These are phyloP conservation scores for Drosophila seguyi DNA, from an alignment of 1,140 invertebrate species.

Conservation along the genomic window DNA sequence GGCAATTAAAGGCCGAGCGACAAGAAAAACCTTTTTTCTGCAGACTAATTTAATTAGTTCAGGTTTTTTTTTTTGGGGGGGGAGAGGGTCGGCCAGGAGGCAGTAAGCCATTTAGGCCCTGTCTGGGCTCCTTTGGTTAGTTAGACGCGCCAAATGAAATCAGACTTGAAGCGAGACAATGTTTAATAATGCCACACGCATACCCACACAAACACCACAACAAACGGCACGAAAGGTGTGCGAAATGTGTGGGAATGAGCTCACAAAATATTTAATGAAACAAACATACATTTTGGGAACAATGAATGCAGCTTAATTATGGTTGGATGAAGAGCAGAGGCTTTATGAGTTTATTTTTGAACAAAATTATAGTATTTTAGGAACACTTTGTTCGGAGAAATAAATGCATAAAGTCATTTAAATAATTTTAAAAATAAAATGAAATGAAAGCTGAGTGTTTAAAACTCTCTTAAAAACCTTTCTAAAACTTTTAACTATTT, in stretches of 20 bases:
- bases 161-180: slow-evolving; percentile 64
- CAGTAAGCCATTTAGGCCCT: slow-evolving; percentile 26
- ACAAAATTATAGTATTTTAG: too few relatives aligned
- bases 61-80: slow-evolving; percentile 1
- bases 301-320: neutral
- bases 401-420: neutral
- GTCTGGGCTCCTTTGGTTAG: slow-evolving; percentile 43
- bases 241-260: slow-evolving; percentile 28
- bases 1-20: slow-evolving; percentile 62
- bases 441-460: neutral
- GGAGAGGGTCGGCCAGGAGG: neutral
- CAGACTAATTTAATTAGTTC: slow-evolving; percentile 77
- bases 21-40: slow-evolving; percentile 50
- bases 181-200: slow-evolving; percentile 54
- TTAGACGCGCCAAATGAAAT: slow-evolving; percentile 67
- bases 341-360: too few relatives aligned
- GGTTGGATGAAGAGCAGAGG: neutral
- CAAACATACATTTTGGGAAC: slow-evolving; percentile 3
- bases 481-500: neutral
- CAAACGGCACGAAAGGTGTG: slow-evolving; percentile 21
- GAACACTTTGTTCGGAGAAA: neutral
- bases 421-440: neutral
- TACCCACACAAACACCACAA: slow-evolving; percentile 18
- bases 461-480: neutral
- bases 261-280: slow-evolving; percentile 20